These are phyloP conservation scores for Verasper variegatus DNA, from an alignment of 2,113 vertebrate genomes.

Conservation along the genomic window DNA sequence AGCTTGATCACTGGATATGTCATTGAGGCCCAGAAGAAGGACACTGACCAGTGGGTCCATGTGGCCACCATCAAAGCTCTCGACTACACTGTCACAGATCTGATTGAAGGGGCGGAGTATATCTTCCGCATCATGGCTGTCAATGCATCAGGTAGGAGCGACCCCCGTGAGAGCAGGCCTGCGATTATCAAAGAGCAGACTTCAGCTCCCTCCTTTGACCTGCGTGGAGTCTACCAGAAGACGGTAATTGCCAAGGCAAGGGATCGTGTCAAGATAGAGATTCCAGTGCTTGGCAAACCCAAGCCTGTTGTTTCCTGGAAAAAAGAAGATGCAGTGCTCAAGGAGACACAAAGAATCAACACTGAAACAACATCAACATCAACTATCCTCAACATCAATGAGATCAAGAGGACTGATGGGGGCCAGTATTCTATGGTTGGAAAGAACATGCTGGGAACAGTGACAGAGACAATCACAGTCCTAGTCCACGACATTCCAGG, in stretches of 20 bases:
- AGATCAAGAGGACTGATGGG: conserved; percentile 90
- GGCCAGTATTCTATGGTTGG: conserved; percentile 91
- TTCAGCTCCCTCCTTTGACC: conserved; percentile 91
- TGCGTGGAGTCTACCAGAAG: conserved; percentile 93
- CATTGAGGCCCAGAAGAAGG: conserved; percentile 95
- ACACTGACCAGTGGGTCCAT: conserved; percentile 92
- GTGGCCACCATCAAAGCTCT: conserved; percentile 90
- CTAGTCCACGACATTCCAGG: conserved; percentile 96
- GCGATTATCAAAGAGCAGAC: conserved; percentile 92
- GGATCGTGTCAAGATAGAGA: conserved; percentile 97
- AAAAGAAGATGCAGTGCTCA: conserved; percentile 88
- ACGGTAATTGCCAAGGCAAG: conserved; percentile 93
- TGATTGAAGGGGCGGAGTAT: conserved; percentile 94
- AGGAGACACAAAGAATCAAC: conserved; percentile 96
- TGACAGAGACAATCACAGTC: conserved; percentile 91
- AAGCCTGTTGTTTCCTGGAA: conserved; percentile 95
- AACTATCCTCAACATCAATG: conserved; percentile 92
- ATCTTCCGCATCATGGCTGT: conserved; percentile 97
- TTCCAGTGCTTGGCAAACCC: conserved; percentile 94
- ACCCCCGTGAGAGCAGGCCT: conserved; percentile 94
- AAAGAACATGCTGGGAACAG: conserved; percentile 92
- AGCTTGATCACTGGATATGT: conserved; percentile 98
- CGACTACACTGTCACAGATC: conserved; percentile 90
- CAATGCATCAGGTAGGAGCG: conserved; percentile 94
- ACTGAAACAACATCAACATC: conserved; percentile 91